A percentile compares a stretch with the other conserved stretches of the same genome.
Conservation (phyloP, 2,113 vertebrate species). For the Phalacrocorax pelagicus region DNA sequence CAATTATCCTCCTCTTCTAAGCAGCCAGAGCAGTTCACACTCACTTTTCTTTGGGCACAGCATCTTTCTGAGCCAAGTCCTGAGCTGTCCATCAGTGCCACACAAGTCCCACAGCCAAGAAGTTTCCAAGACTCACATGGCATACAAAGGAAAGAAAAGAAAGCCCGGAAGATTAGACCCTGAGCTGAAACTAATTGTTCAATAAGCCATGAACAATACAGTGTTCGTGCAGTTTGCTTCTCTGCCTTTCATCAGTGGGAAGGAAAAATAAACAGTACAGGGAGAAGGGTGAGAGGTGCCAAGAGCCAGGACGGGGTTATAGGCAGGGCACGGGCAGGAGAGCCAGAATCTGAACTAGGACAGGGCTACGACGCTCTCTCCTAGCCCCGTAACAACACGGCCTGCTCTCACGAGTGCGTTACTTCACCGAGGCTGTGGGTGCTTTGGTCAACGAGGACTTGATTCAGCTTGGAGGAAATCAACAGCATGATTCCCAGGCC, state of each 20-base stretch:
- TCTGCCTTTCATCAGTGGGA: background rate
- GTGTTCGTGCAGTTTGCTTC: background rate
- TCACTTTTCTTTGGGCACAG: background rate
- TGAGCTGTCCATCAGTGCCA: background rate
- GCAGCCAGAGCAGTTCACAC: background rate
- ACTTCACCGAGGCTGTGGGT: background rate
- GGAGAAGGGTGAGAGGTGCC: background rate
- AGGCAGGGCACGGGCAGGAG: background rate
- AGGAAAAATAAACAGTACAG: background rate
- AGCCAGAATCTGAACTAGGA: accelerated
- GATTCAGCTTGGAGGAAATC: background rate
- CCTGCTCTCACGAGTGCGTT: background rate
- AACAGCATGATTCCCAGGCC: background rate
- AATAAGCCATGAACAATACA: slow-evolving; percentile 33
- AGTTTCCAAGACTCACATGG: background rate
- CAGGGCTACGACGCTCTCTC: background rate
- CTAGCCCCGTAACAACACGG: background rate
- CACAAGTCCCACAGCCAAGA: background rate
- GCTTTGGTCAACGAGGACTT: background rate
- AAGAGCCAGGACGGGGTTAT: background rate
- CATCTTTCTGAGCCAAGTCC: background rate
- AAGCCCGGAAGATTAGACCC: slow-evolving; percentile 1
- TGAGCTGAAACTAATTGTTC: slow-evolving; percentile 51
- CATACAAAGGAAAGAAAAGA: slow-evolving; percentile 13
- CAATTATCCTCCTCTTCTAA: background rate